These are phyloP conservation scores for Entomobrya proxima DNA, from an alignment of 2,888 invertebrate species.

Conservation along the genomic window DNA sequence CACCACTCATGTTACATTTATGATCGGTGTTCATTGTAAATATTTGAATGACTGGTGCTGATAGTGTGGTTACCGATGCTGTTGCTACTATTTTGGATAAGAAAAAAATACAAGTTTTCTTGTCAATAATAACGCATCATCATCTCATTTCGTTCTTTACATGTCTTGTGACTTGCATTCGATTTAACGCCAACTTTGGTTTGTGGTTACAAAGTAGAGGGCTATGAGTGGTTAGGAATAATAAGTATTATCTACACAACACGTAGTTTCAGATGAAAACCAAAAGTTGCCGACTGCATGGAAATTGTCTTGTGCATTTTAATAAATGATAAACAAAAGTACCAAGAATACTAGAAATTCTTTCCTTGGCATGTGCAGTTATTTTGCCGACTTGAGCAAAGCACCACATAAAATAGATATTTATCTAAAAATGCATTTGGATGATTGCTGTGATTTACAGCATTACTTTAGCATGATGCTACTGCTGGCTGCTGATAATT, in stretches of 20 bases:
- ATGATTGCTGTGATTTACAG: conserved; percentile 64
- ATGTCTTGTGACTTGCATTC: too few species aligned
- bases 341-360: too few species aligned
- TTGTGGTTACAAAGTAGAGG: too few species aligned
- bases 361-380: conserved; percentile 16
- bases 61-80: conserved; percentile 22
- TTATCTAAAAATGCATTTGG: conserved; percentile 64
- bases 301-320: too few species aligned
- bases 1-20: too few species aligned
- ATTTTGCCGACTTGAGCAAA: conserved; percentile 30
- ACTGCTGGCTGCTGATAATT: conserved; percentile 27
- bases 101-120: conserved; percentile 58
- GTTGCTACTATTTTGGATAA: conserved; percentile 41
- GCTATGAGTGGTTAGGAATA: too few species aligned
- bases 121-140: conserved; percentile 51
- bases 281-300: too few species aligned
- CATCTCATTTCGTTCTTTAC: conserved; percentile 6
- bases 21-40: too few species aligned
- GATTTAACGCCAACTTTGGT: too few species aligned
- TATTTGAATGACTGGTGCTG: background rate
- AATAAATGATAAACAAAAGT: background rate
- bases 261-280: too few species aligned
- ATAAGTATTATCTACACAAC: too few species aligned
- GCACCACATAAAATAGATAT: conserved; percentile 18
- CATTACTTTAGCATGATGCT: conserved; percentile 30